Conservation (phyloP, 1,140 invertebrate species). For the Marisa cornuarietis region DNA sequence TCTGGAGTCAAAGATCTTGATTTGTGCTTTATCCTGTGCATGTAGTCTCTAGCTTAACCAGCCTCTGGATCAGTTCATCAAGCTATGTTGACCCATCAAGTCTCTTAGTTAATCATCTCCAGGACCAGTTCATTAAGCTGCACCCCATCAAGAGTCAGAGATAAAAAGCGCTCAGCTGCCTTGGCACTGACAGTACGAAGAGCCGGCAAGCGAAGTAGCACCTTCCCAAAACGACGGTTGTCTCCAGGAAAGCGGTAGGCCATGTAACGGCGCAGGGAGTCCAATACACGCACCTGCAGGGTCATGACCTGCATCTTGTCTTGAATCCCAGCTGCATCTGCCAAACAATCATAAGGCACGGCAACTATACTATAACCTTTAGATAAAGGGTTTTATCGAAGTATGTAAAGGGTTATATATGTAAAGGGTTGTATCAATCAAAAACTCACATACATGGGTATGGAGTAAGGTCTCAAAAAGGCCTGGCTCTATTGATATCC, state of each 20-base stretch:
- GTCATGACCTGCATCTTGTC: constrained; percentile 53
- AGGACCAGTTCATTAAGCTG: constrained; percentile 63
- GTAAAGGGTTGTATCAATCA: neutral
- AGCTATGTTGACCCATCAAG: no score
- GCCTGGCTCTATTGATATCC: no score
- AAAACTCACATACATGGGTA: no score
- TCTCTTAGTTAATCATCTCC: constrained; percentile 58
- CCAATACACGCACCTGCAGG: constrained; percentile 59
- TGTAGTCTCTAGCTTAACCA: no score
- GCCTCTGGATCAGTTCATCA: no score
- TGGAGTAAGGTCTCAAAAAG: no score
- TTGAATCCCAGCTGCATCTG: constrained; percentile 61
- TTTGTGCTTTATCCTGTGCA: no score
- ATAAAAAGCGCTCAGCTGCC: constrained; percentile 64
- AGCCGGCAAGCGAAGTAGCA: constrained; percentile 62
- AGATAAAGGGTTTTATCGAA: neutral
- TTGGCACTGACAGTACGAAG: constrained; percentile 62
- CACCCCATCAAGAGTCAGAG: constrained; percentile 60
- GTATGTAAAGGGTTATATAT: no score
- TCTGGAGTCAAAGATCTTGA: no score
- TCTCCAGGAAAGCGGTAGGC: constrained; percentile 47
- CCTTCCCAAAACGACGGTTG: constrained; percentile 57
- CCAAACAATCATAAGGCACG: neutral
- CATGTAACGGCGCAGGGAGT: constrained; percentile 57
- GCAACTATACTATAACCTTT: neutral